Conservation (phyloP, 23 tunicate species). For the Halocynthia aurantium region DNA sequence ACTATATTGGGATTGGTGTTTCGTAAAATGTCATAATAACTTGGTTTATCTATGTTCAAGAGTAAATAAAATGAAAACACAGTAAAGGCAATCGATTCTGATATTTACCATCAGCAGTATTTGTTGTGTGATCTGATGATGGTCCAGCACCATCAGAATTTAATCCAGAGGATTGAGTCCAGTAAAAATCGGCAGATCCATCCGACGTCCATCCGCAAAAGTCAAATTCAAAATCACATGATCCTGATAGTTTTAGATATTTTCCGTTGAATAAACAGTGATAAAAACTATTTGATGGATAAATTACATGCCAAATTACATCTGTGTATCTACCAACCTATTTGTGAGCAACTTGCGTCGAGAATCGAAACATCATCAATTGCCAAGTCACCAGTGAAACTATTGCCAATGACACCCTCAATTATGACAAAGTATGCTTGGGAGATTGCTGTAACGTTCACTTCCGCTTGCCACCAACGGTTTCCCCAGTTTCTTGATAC, state of each 20-base stretch:
- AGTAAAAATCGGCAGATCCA: conserved; percentile 23
- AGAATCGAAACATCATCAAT: conserved; percentile 51
- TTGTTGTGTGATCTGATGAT: conserved; percentile 33
- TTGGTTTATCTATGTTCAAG: background rate
- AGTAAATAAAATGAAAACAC: background rate
- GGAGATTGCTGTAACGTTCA: conserved; percentile 18
- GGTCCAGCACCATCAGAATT: conserved; percentile 28
- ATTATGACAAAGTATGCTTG: conserved; percentile 2
- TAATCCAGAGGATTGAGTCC: conserved; percentile 16
- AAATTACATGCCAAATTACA: too few species aligned
- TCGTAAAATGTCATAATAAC: background rate
- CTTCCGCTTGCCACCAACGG: conserved; percentile 29
- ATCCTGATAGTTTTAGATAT: background rate
- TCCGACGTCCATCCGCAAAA: conserved; percentile 46
- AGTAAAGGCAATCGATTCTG: background rate
- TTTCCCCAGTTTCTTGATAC: conserved; percentile 37
- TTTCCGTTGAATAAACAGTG: too few species aligned
- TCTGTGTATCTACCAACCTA: background rate
- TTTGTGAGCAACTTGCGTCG: conserved; percentile 13
- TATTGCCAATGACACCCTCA: conserved; percentile 25
- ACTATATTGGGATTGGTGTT: background rate
- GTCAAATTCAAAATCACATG: conserved; percentile 44
- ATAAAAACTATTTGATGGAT: too few species aligned
- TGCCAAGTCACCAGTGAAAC: conserved; percentile 39
- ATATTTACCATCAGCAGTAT: conserved; percentile 23